These are phyloP conservation scores for Grammomys surdaster DNA, from an alignment of 2,113 vertebrate genomes.

Conservation along the genomic window DNA sequence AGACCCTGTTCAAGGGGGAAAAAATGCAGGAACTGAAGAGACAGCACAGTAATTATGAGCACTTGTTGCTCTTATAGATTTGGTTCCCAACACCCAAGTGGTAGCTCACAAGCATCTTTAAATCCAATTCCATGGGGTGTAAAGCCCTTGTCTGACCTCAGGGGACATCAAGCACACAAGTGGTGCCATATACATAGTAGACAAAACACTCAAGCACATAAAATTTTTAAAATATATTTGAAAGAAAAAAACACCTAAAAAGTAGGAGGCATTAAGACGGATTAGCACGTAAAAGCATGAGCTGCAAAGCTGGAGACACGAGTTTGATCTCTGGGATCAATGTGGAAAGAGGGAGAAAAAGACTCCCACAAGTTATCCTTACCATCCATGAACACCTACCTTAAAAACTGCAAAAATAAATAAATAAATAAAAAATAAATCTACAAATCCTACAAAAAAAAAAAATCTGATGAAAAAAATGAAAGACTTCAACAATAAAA, in stretches of 20 bases:
- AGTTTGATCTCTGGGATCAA: neutral
- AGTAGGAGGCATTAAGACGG: neutral
- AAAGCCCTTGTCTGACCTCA: neutral
- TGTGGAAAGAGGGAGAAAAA: neutral
- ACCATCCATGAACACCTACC: neutral
- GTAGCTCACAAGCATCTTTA: neutral
- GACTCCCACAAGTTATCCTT: neutral
- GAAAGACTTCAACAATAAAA: neutral
- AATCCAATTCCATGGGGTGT: neutral
- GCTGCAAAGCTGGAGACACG: neutral
- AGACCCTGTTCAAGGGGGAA: neutral
- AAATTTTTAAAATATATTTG: neutral
- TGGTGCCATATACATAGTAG: neutral
- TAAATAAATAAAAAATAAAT: neutral
- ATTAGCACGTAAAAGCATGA: neutral
- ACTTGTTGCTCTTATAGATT: neutral
- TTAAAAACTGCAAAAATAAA: neutral
- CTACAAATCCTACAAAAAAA: neutral
- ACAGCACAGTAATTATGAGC: neutral
- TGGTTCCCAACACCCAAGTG: neutral
- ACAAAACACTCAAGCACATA: neutral
- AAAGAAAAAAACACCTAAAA: neutral
- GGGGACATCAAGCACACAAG: neutral
- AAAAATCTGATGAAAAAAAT: neutral
- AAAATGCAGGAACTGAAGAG: neutral